Conservation (phyloP, 35 echinoderm and acorn worm species). For the Amphiura filiformis region DNA sequence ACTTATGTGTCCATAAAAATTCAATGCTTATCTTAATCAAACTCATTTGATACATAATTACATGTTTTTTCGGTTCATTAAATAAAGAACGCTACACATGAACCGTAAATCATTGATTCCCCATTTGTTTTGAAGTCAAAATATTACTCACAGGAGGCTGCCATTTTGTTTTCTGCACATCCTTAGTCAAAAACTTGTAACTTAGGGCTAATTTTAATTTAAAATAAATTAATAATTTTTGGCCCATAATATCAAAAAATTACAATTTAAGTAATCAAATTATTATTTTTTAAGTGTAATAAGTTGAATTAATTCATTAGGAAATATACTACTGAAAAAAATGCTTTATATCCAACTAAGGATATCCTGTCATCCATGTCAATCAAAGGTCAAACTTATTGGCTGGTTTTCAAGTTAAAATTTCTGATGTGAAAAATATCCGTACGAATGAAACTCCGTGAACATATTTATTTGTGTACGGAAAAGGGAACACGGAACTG, state of each 20-base stretch:
- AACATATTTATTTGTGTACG: background rate
- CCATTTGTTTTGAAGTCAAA: background rate
- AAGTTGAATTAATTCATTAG: background rate
- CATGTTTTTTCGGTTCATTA: background rate
- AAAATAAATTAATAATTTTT: background rate
- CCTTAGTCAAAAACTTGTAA: background rate
- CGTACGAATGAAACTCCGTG: background rate
- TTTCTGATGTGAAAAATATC: too few species aligned
- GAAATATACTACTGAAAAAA: background rate
- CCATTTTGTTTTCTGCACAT: background rate
- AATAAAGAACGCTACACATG: background rate
- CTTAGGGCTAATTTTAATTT: background rate
- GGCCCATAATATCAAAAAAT: background rate
- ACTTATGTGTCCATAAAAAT: background rate
- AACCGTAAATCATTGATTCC: background rate
- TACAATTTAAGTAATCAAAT: background rate
- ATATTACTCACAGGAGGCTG: background rate
- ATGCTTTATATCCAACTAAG: background rate
- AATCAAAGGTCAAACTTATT: background rate
- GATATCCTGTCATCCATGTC: background rate
- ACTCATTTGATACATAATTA: background rate
- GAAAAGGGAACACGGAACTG: too few species aligned
- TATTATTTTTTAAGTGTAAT: background rate
- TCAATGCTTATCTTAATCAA: background rate
- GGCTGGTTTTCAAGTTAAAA: background rate